These are phyloP conservation scores for Raphicerus campestris DNA, from an alignment of 2,113 vertebrate species.

Conservation along the genomic window DNA sequence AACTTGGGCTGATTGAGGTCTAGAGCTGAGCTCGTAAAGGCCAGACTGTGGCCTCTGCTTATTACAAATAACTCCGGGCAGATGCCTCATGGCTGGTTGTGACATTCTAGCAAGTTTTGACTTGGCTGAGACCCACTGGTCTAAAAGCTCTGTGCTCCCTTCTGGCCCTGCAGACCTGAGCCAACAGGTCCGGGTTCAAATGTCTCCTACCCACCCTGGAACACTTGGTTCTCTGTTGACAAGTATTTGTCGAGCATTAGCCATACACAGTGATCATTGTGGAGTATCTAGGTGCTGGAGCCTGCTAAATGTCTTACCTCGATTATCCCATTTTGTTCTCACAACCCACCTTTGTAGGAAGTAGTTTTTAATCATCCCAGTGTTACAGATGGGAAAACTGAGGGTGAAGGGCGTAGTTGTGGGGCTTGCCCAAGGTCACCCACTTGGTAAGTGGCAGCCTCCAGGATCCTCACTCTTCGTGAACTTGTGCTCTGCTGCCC, in stretches of 20 bases:
- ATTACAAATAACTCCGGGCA: constrained; percentile 30
- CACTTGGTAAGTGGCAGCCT: background rate
- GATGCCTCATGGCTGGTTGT: background rate
- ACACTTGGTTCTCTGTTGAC: background rate
- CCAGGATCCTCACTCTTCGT: background rate
- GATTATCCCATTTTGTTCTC: background rate
- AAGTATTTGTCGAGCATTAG: background rate
- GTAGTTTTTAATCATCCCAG: background rate
- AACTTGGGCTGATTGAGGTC: background rate
- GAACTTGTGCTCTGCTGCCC: background rate
- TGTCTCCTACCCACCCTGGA: background rate
- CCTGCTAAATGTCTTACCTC: background rate
- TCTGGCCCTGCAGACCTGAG: background rate
- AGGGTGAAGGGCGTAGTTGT: background rate
- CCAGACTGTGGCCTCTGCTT: background rate
- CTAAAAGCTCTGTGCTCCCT: background rate
- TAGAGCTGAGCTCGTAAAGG: background rate
- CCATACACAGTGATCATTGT: background rate
- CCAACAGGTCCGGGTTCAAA: background rate
- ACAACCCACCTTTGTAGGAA: background rate
- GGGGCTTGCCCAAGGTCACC: background rate
- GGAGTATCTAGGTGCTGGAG: background rate
- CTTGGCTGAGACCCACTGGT: background rate
- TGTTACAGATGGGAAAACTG: background rate
- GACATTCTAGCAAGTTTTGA: background rate